These are phyloP conservation scores for Pseudorhombus dupliciocellatus DNA, from an alignment of 2,113 vertebrate genomes.

Conservation along the genomic window DNA sequence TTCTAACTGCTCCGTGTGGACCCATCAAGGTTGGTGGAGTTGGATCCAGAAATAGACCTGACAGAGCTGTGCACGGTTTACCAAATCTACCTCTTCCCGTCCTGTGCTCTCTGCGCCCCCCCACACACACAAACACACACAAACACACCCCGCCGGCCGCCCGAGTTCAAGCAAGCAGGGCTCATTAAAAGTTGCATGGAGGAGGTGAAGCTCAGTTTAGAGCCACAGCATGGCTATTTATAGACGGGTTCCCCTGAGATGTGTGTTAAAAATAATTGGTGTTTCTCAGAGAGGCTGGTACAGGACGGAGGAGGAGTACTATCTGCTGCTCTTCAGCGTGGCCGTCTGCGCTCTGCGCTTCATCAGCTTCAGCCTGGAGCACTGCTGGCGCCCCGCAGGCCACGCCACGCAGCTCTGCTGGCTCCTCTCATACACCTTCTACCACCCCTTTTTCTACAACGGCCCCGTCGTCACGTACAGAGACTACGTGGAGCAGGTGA, in stretches of 20 bases:
- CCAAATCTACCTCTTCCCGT: constrained; percentile 1
- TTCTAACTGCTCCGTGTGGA: constrained; percentile 1
- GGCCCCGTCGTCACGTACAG: constrained; percentile 90
- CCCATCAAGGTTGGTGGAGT: not conserved
- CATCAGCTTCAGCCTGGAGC: constrained; percentile 92
- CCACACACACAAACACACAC: not conserved
- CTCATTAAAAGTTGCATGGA: constrained; percentile 30
- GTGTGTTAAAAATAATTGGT: constrained; percentile 37
- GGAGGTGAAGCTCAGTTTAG: constrained; percentile 5
- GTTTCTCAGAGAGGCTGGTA: constrained; percentile 90
- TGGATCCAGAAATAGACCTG: not conserved
- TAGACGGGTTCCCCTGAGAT: constrained; percentile 1
- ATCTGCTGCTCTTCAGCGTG: constrained; percentile 90
- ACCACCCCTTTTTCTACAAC: constrained; percentile 95
- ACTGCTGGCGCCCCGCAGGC: constrained; percentile 81
- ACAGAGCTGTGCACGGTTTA: not conserved
- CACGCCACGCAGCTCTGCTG: constrained; percentile 81
- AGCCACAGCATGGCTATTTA: constrained; percentile 14
- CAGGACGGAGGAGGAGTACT: constrained; percentile 86
- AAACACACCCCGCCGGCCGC: not conserved
- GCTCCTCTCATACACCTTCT: constrained; percentile 91
- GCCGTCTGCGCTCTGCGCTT: constrained; percentile 91
- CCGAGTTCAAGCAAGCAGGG: not conserved
- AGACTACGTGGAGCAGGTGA: constrained; percentile 89
- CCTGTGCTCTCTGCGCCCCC: not conserved